Percentiles rank a stretch among this genome's conserved stretches.
Conservation (phyloP, 2,113 vertebrate species). For the Paradoxurus hermaphroditus region DNA sequence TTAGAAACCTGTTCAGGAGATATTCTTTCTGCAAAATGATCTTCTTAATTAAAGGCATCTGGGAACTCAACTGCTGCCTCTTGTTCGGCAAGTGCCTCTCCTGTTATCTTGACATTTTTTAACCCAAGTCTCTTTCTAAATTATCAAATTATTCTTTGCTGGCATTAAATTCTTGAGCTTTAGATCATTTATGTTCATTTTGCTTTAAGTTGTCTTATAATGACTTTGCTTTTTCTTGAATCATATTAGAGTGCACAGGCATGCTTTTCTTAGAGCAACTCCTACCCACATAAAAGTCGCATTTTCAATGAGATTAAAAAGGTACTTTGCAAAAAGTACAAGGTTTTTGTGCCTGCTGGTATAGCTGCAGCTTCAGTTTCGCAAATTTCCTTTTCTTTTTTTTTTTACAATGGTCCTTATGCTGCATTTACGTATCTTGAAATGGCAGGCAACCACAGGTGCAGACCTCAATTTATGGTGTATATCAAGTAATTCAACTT, state of each 20-base stretch:
- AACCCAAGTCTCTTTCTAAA: background rate
- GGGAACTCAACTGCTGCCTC: background rate
- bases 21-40: background rate
- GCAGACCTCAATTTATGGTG: background rate
- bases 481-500: background rate
- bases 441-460: background rate
- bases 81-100: background rate
- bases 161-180: background rate
- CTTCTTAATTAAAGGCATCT: background rate
- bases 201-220: background rate
- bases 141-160: background rate
- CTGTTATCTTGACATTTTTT: background rate
- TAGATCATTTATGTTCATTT: background rate
- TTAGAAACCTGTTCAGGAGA: background rate
- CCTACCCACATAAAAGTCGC: background rate
- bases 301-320: background rate
- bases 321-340: background rate
- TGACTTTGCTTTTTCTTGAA: background rate
- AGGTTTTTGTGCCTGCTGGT: background rate
- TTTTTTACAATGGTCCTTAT: background rate
- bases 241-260: background rate
- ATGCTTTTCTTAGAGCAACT: background rate
- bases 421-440: background rate
- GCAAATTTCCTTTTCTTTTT: background rate
- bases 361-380: background rate